These are phyloP conservation scores for Drosophila grimshawi DNA, from an alignment of 1,140 invertebrate species.

Conservation along the genomic window DNA sequence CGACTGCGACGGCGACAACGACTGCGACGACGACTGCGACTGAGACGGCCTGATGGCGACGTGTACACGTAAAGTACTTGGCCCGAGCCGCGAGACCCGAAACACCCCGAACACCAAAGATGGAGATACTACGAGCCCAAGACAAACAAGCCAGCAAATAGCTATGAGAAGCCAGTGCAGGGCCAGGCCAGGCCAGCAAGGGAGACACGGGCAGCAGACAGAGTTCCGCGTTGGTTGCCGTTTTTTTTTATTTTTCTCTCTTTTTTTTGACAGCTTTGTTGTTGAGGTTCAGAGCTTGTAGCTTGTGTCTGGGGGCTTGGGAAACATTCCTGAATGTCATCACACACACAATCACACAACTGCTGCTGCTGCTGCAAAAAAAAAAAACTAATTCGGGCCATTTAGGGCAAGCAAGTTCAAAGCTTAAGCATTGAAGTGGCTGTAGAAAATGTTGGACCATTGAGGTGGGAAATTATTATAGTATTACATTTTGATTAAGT, in stretches of 20 bases:
- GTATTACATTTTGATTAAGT: constrained; percentile 47
- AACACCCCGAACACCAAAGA: constrained; percentile 43
- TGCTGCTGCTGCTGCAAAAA: not conserved
- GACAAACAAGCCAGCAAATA: constrained; percentile 34
- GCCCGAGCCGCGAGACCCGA: constrained; percentile 10
- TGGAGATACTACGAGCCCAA: constrained; percentile 47
- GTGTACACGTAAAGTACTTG: constrained; percentile 46
- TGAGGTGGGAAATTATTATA: constrained; percentile 33
- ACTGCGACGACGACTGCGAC: constrained; percentile 24
- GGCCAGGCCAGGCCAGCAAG: not conserved
- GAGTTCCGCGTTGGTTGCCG: constrained; percentile 44
- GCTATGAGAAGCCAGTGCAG: constrained; percentile 5
- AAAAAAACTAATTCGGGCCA: constrained; percentile 49
- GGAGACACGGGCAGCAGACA: constrained; percentile 5
- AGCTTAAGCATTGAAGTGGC: constrained; percentile 33
- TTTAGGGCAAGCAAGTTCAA: constrained; percentile 54
- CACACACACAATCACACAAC: constrained; percentile 20
- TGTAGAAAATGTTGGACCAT: constrained; percentile 32
- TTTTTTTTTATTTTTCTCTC: constrained; percentile 26
- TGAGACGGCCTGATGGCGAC: constrained; percentile 36
- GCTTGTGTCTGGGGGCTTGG: constrained; percentile 45
- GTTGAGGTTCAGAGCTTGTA: constrained; percentile 27
- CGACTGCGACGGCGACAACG: constrained; percentile 22
- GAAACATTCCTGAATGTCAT: constrained; percentile 57
- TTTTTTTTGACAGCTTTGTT: constrained; percentile 60